A percentile compares a stretch with the other conserved stretches of the same genome.
Evolutionary conservation across 37 sponge, comb jelly and placozoan species (phyloP).

Genomic region (Cliona cf. orientalis): DNA sequence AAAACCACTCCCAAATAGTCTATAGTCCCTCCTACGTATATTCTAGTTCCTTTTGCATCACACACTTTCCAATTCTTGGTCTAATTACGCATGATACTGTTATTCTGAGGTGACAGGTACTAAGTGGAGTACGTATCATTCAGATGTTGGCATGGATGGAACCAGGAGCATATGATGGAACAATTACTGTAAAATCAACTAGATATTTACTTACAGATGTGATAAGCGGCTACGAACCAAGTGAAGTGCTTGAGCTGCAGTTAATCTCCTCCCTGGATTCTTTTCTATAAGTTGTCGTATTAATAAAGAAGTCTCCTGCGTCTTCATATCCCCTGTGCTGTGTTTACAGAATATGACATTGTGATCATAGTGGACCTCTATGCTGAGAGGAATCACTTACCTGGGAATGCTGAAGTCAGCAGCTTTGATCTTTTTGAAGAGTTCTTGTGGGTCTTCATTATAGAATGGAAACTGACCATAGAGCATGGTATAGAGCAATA

Average conservation of each 20-base stretch:
- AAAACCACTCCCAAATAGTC: too few species aligned
- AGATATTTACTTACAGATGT: constrained; percentile 47
- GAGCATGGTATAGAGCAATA: constrained; percentile 86
- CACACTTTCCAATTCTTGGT: too few species aligned
- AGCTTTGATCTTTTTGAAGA: constrained; percentile 73
- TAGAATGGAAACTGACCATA: constrained; percentile 92
- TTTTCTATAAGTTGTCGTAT: constrained; percentile 56
- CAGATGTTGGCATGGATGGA: too few species aligned
- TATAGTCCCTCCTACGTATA: too few species aligned
- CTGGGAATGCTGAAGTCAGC: constrained; percentile 70
- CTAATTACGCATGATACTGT: too few species aligned
- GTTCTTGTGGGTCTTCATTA: constrained; percentile 79
- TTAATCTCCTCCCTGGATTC: constrained; percentile 46
- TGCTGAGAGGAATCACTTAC: constrained; percentile 35
- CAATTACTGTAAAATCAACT: too few species aligned
- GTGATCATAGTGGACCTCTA: background rate
- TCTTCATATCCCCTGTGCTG: background rate
- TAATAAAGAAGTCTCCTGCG: constrained; percentile 21
- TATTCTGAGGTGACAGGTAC: too few species aligned
- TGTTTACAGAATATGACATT: background rate
- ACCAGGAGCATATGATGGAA: too few species aligned
- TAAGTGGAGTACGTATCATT: too few species aligned
- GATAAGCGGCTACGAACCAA: constrained; percentile 38
- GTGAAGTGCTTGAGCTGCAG: constrained; percentile 49
- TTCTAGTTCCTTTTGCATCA: too few species aligned